These are phyloP conservation scores for Ischnura elegans DNA, from an alignment of 2,888 invertebrate genomes.

Conservation along the genomic window DNA sequence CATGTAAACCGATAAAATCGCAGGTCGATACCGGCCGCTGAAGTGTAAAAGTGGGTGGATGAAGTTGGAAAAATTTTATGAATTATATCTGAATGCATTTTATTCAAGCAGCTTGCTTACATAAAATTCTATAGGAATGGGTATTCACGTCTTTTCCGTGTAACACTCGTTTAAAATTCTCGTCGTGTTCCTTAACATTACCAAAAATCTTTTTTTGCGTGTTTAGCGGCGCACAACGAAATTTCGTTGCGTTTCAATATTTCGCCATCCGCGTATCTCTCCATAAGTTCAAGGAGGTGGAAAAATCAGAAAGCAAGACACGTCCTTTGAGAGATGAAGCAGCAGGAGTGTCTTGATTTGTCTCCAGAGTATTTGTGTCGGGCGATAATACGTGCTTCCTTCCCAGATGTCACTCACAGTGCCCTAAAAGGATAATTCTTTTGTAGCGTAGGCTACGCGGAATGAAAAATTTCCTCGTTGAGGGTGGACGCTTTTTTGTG, in stretches of 20 bases:
- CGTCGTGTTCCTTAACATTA: neutral
- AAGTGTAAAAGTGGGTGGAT: too few relatives aligned
- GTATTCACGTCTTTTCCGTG: neutral
- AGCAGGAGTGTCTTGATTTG: neutral
- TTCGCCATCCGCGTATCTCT: neutral
- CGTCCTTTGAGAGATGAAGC: neutral
- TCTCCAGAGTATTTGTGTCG: neutral
- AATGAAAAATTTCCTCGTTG: too few relatives aligned
- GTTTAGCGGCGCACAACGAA: neutral
- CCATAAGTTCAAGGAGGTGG: neutral
- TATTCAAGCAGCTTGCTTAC: too few relatives aligned
- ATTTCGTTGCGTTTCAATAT: neutral
- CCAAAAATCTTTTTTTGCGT: neutral
- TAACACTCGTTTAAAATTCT: neutral
- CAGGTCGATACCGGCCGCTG: too few relatives aligned
- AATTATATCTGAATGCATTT: too few relatives aligned
- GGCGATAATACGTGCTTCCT: neutral
- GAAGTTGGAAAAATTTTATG: too few relatives aligned
- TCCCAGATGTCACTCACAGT: too few relatives aligned
- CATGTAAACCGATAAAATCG: too few relatives aligned
- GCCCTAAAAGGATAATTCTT: too few relatives aligned
- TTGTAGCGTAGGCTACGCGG: too few relatives aligned
- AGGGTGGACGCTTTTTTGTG: too few relatives aligned
- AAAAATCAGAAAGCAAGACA: constrained; percentile 59
- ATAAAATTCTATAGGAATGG: neutral